Evolutionary conservation across 2,113 vertebrate species (phyloP).

Genomic region (Ochotona princeps): DNA sequence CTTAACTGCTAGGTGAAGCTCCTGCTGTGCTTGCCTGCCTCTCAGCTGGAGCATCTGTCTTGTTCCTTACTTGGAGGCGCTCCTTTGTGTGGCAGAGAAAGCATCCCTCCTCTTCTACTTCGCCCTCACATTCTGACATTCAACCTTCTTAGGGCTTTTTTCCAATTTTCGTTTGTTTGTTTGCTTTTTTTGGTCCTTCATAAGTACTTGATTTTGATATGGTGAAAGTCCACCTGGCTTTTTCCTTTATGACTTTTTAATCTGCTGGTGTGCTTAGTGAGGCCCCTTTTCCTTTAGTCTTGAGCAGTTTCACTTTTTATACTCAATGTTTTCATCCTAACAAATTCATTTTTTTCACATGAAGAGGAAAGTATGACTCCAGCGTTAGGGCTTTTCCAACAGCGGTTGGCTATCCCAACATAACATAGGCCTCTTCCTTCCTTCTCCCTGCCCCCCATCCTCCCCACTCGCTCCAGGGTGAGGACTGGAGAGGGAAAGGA

Average conservation of each 20-base stretch:
- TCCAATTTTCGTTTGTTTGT: too few species aligned
- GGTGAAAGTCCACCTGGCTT: neutral
- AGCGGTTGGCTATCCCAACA: neutral
- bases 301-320: constrained; percentile 23
- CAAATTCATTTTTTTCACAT: constrained; percentile 20
- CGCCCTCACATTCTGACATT: constrained; percentile 51
- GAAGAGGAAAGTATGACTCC: neutral
- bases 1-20: too few species aligned
- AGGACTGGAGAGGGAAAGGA: neutral
- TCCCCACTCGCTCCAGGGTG: neutral
- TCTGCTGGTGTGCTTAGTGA: constrained; percentile 48
- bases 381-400: constrained; percentile 52
- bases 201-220: constrained; percentile 55
- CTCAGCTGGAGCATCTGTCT: constrained; percentile 2
- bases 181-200: constrained; percentile 50
- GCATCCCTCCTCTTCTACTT: constrained; percentile 52
- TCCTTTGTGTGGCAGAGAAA: constrained; percentile 34
- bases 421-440: neutral
- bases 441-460: neutral
- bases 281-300: neutral
- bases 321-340: constrained; percentile 38
- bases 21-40: neutral
- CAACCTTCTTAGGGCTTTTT: neutral
- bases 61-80: neutral
- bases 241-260: constrained; percentile 36